Evolutionary conservation across 2,888 invertebrate species (phyloP), one percentile per base, ranked within the genome.

Genomic region (Aspidiotus rigidus): DNA sequence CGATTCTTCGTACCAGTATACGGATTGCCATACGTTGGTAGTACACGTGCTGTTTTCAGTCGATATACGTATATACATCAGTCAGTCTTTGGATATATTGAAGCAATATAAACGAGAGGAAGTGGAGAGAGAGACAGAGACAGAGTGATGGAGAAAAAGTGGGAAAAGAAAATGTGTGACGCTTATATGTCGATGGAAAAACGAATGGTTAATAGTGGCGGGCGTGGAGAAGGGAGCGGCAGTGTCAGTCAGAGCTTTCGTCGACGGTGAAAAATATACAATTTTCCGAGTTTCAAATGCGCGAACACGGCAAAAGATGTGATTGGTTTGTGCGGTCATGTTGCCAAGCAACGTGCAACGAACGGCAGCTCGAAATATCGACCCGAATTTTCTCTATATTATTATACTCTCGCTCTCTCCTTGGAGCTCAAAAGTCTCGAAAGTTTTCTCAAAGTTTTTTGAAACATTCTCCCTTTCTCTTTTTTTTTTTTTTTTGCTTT

Each of bases 261-360:
- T 28, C 64, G 64, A 64, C 57, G 44, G 64, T 64, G 57, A 64
- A 44, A 64, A 57, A 64, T 64, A 64, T 64, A 64, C 57, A 66
- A 66, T 66, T 66, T 66, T 66, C 66, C n/a, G 59, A 59, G 66
- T 66, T 66, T 59, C 59, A 57, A 66, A 66, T 66, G 66, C 66
- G 66, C 66, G 59, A 66, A 66, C 66, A 66, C 59, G 66, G 66
- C 66, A 66, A 59, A 66, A 66, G 66, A 66, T 66, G 66, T 66
- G 66, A 66, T 66, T 66, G 66, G 66, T 66, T 66, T 66, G 66
- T 66, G 66, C 66, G 66, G 66, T 66, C 66, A 66, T 66, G 66
- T 66, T 66, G 66, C 66, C 59, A 60, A 39, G 66, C 66, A 59
- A 66, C 66, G 66, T 66, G 66, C 57, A 66, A 57, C 66, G 66